Base-by-base conservation (phyloP, 2,888 invertebrate genomes). In the Rhagonycha fulva region DNA sequence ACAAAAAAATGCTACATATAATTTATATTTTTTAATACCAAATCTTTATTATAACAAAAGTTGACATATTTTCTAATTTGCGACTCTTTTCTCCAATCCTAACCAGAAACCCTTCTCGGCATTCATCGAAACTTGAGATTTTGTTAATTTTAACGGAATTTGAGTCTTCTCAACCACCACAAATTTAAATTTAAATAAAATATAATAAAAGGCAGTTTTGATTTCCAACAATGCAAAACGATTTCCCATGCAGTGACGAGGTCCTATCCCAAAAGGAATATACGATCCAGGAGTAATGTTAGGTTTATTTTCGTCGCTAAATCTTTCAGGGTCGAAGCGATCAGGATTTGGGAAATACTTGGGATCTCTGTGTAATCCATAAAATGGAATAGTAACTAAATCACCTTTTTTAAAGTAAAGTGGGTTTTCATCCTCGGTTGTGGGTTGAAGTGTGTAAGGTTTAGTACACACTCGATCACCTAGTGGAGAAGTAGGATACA, bases 211-310 rank as follows among this genome's bases (percentile, higher is more conserved):
- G 5, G 83, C 30, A 0, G 76, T 63, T 78, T 85, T 85, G 3
- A 77, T 79, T 79, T 85, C 84, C 76, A 85, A 73, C 7, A 84
- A 61, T 9, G 84, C 86, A 76, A 85, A 85, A 80, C 85, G 80
- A 9, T 81, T 80, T 88, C 92, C 93, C 70, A 93, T 90, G 80
- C 93, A 93, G 82, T 89, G 91, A 74, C 92, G 88, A 2, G 90
- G 92, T 3, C 93, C 93, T 0, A 91, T 10, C 3, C 86, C 85
- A 77, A 86, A 86, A 0, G 86, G 85, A 11, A 85, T 9, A 68
- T 83, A 85, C 0, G 88, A 84, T 67, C 88, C 88, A 0, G 88
- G 88, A 12, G 86, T 81, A 14, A 89, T 89, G 11, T 87, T 87
- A 0, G 86, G 84, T 79, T 90, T 90, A 81, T 91, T 91, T 78